Evolutionary conservation across 1,140 invertebrate species (phyloP).

Genomic region (Neodiprion virginianus): DNA sequence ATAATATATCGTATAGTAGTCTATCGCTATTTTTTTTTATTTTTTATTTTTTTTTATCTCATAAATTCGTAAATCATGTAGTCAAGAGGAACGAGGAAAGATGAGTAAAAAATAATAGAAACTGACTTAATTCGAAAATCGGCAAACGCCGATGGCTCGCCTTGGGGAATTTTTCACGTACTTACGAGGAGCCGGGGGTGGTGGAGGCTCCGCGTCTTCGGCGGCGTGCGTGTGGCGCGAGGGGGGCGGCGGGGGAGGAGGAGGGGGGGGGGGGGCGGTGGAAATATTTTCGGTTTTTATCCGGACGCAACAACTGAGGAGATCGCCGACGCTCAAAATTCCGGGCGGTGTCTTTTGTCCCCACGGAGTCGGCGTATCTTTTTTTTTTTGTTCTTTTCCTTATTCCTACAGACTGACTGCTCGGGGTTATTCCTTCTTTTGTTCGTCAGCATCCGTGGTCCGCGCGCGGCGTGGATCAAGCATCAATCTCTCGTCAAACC

Average conservation of each 20-base stretch:
- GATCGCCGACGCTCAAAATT: constrained; percentile 57
- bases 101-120: too few relatives aligned
- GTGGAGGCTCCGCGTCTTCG: background rate
- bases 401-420: constrained; percentile 16
- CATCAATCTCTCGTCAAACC: constrained; percentile 63
- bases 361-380: constrained; percentile 38
- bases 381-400: constrained; percentile 27
- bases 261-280: constrained; percentile 13
- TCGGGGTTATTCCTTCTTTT: constrained; percentile 22
- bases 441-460: constrained; percentile 16
- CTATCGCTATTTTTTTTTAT: too few relatives aligned
- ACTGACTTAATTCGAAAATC: too few relatives aligned
- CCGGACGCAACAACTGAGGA: constrained; percentile 33
- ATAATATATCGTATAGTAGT: too few relatives aligned
- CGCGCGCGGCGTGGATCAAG: constrained; percentile 30
- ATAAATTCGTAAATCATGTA: too few relatives aligned
- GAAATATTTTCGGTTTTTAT: constrained; percentile 59
- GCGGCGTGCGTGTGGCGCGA: constrained; percentile 20
- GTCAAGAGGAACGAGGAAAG: too few relatives aligned
- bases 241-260: constrained; percentile 22
- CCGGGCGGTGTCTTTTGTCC: constrained; percentile 60
- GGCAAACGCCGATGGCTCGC: too few relatives aligned
- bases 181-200: background rate
- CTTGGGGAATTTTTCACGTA: background rate
- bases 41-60: too few relatives aligned